Percentiles rank a stretch among this genome's conserved stretches.
phyloP scores from a whole-genome alignment of 2,888 invertebrate genomes.

The Trachelus iudaicus region DNA sequence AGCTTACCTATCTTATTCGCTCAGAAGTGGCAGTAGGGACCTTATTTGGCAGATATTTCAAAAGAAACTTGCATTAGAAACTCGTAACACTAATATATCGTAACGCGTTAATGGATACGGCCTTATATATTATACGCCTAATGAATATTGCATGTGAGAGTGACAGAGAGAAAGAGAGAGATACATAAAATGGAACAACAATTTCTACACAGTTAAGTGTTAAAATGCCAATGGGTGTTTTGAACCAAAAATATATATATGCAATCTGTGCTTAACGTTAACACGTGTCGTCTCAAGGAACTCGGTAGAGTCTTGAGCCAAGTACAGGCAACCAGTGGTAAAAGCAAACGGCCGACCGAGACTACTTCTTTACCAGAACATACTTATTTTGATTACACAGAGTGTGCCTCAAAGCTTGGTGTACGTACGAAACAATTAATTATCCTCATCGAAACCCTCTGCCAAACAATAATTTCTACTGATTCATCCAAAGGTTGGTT shows the following conservation, averaged over 20 bases:
- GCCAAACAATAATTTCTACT: not conserved
- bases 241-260: not conserved
- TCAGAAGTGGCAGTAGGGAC: slow-evolving; percentile 86
- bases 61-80: slow-evolving; percentile 52
- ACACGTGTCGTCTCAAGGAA: not conserved
- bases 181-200: not conserved
- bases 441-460: not conserved
- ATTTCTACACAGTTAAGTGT: not conserved
- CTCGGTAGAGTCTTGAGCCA: no score
- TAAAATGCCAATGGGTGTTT: not conserved
- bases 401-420: slow-evolving; percentile 2
- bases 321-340: no score
- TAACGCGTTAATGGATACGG: not conserved
- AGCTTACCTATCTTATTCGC: slow-evolving; percentile 75
- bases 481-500: not conserved
- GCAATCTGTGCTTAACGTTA: not conserved
- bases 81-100: not conserved
- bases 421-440: not conserved
- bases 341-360: no score
- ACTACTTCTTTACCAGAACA: no score
- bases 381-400: not conserved
- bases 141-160: not conserved
- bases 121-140: not conserved
- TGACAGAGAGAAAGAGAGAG: not conserved
- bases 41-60: slow-evolving; percentile 63